Conservation (phyloP, 2,888 invertebrate genomes). For the Polydrusus pterygomalis region DNA sequence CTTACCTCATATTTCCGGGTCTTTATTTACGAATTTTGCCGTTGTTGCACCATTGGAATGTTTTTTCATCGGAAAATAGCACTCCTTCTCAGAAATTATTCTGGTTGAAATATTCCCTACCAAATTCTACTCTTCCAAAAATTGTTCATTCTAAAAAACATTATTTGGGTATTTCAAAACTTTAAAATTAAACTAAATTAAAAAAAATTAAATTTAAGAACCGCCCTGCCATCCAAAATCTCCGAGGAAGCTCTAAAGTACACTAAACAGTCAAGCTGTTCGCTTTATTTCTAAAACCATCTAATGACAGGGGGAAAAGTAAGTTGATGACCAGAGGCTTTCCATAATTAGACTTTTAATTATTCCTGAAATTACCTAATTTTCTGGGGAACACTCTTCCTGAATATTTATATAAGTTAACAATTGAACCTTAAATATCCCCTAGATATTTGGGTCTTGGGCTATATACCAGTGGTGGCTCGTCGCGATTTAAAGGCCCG, state of each 20-base stretch:
- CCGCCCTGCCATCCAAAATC: not conserved
- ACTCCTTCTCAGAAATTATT: too few species aligned
- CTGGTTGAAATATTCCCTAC: too few species aligned
- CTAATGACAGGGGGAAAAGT: slow-evolving; percentile 1
- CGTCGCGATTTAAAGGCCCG: too few species aligned
- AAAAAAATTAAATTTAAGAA: too few species aligned
- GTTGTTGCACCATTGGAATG: too few species aligned
- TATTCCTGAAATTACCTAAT: not conserved
- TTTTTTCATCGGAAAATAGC: too few species aligned
- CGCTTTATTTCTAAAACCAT: slow-evolving; percentile 2
- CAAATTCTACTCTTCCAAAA: too few species aligned
- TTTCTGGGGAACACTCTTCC: slow-evolving; percentile 1
- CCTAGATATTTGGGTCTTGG: not conserved
- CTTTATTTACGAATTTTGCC: too few species aligned
- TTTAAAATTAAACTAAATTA: slow-evolving; percentile 4
- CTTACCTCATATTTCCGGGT: too few species aligned
- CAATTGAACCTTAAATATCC: not conserved
- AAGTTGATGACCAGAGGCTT: slow-evolving; percentile 7
- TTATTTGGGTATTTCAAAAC: not conserved
- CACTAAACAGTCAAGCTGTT: not conserved
- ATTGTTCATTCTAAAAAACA: too few species aligned
- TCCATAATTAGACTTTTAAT: slow-evolving; percentile 16
- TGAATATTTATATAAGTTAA: not conserved
- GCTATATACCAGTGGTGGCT: too few species aligned
- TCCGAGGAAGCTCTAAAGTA: not conserved